phyloP scores from a whole-genome alignment of 2,888 invertebrate species.

The Amphipyra berbera region DNA sequence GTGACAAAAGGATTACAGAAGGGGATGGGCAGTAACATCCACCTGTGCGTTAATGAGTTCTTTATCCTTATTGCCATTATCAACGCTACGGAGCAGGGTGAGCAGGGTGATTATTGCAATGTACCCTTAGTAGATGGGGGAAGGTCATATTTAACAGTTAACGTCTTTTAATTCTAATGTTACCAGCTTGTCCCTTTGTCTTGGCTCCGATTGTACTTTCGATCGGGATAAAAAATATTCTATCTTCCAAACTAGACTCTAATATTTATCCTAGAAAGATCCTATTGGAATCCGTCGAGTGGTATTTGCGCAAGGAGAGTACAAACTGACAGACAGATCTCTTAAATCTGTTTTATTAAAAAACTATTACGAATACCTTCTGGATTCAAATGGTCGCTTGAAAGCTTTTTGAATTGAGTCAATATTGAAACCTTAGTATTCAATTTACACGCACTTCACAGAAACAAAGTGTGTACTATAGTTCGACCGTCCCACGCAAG shows the following conservation, averaged over 20 bases:
- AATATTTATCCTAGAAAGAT: no score
- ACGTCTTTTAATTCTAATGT: no score
- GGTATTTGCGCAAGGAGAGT: neutral
- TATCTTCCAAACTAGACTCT: no score
- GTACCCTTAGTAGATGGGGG: neutral
- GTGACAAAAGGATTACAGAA: slow-evolving; percentile 35
- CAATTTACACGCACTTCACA: slow-evolving; percentile 38
- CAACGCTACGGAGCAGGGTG: slow-evolving; percentile 18
- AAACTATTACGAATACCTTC: slow-evolving; percentile 44
- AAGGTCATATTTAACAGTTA: slow-evolving; percentile 1
- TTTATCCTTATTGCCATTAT: slow-evolving; percentile 34
- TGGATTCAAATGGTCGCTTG: slow-evolving; percentile 34
- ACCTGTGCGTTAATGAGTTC: slow-evolving; percentile 39
- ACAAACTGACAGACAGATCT: slow-evolving; percentile 12
- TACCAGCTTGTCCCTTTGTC: no score
- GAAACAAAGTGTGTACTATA: slow-evolving; percentile 46
- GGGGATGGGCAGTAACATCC: slow-evolving; percentile 42
- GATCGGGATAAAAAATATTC: no score
- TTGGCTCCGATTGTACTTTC: no score
- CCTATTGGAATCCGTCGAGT: neutral
- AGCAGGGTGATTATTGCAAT: slow-evolving; percentile 36
- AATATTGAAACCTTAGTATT: slow-evolving; percentile 50
- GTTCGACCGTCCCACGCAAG: slow-evolving; percentile 37
- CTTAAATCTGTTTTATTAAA: slow-evolving; percentile 20
- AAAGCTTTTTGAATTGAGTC: slow-evolving; percentile 46